phyloP scores from a whole-genome alignment of 2,888 invertebrate species.

The Lepeophtheirus nordmannii region DNA sequence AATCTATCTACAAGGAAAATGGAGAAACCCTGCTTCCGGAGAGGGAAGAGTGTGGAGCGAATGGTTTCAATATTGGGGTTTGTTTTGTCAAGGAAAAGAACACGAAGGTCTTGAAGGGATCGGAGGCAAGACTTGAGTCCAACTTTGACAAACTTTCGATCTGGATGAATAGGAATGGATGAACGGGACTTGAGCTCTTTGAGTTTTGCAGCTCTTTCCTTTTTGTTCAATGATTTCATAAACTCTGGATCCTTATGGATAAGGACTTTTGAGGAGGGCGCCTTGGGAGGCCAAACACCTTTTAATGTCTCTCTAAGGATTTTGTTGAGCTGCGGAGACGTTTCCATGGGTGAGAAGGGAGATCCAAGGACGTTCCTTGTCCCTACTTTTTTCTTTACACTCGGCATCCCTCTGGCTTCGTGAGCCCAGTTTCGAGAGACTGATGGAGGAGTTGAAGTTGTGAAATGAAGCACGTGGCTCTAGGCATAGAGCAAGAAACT shows the following conservation, averaged over 20 bases:
- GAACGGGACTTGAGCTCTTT: neutral
- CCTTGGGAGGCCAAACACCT: slow-evolving; percentile 3
- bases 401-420: neutral
- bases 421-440: too few species aligned
- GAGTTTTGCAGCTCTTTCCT: neutral
- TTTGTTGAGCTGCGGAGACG: neutral
- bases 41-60: neutral
- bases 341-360: neutral
- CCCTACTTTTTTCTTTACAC: neutral
- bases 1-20: neutral
- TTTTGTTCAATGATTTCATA: neutral
- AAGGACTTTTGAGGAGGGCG: neutral
- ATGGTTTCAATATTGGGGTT: neutral
- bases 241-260: neutral
- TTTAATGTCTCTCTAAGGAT: neutral
- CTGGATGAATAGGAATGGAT: neutral
- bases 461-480: neutral
- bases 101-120: neutral
- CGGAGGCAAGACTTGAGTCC: neutral
- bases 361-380: neutral
- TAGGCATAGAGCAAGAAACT: too few species aligned
- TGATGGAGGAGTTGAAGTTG: neutral
- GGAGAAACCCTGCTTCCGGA: neutral
- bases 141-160: neutral
- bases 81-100: neutral